Conservation (phyloP, 2,888 invertebrate genomes). For the Pardosa pseudoannulata region DNA sequence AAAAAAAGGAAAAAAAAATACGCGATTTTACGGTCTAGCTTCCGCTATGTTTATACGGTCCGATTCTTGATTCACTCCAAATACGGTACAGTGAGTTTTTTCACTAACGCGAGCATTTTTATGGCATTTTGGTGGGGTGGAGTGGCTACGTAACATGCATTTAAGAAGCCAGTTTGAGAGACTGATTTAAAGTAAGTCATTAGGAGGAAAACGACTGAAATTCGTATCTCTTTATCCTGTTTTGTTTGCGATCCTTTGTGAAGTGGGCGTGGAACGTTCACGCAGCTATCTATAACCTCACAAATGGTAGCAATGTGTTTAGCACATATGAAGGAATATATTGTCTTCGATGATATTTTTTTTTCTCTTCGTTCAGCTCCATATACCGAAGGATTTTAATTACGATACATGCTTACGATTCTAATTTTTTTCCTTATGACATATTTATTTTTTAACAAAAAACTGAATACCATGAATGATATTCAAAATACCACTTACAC, state of each 20-base stretch:
- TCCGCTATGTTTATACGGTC: constrained; percentile 65
- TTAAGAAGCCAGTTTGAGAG: constrained; percentile 29
- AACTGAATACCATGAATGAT: too few relatives aligned
- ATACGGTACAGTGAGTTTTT: constrained; percentile 47
- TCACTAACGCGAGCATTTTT: constrained; percentile 8
- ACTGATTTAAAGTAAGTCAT: constrained; percentile 50
- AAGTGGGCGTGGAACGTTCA: constrained; percentile 2
- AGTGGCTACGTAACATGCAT: constrained; percentile 31
- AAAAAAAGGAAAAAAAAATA: neutral
- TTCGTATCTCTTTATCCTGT: constrained; percentile 9
- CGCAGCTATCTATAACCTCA: neutral
- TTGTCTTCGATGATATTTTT: too few relatives aligned
- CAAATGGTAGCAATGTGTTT: neutral
- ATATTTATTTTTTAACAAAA: too few relatives aligned
- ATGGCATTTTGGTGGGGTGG: constrained; percentile 43
- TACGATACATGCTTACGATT: too few relatives aligned
- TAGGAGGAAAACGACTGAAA: constrained; percentile 27
- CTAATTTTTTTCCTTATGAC: too few relatives aligned
- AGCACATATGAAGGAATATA: too few relatives aligned
- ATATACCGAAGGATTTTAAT: too few relatives aligned
- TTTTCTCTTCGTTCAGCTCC: too few relatives aligned
- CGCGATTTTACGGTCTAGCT: constrained; percentile 20
- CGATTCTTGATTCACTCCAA: constrained; percentile 62
- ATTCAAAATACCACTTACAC: too few relatives aligned
- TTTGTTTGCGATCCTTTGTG: neutral